Conservation (phyloP, 2,888 invertebrate species). For the Chesias legatella region DNA sequence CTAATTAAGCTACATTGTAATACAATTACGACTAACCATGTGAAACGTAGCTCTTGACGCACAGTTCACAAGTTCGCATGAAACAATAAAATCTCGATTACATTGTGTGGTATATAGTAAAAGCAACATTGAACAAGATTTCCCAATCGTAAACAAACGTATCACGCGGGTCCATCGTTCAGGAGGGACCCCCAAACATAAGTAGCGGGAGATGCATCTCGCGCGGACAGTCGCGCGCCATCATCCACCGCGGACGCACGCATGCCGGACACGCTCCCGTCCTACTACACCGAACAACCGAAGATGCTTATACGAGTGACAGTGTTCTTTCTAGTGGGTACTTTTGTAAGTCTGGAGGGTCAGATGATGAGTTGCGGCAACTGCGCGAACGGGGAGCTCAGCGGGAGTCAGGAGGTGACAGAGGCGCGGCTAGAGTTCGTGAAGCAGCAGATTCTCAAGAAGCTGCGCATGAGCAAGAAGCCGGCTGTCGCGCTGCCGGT, state of each 20-base stretch:
- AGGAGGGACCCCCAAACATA: conserved; percentile 19
- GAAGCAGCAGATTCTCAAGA: conserved; percentile 91
- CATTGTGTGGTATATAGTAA: neutral
- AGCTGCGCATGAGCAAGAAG: conserved; percentile 87
- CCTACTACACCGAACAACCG: conserved; percentile 52
- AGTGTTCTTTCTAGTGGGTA: conserved; percentile 58
- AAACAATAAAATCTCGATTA: too few relatives aligned
- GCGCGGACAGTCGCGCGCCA: conserved; percentile 48
- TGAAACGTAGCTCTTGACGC: too few relatives aligned
- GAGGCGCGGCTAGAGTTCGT: conserved; percentile 89
- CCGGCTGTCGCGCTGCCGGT: conserved; percentile 83
- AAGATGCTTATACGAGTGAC: conserved; percentile 49
- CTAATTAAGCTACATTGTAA: too few relatives aligned
- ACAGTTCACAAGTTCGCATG: too few relatives aligned
- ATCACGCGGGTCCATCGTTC: conserved; percentile 46
- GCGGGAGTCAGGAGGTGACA: conserved; percentile 80
- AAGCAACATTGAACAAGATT: neutral
- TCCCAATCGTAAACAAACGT: conserved; percentile 9
- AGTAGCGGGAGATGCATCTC: conserved; percentile 5
- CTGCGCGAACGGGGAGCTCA: conserved; percentile 68
- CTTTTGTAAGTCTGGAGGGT: conserved; percentile 52
- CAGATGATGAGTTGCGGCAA: conserved; percentile 58
- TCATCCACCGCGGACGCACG: conserved; percentile 44
- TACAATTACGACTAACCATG: too few relatives aligned
- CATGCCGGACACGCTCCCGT: conserved; percentile 64